Conservation (phyloP, 2,888 invertebrate genomes). For the Ochropleura leucogaster region DNA sequence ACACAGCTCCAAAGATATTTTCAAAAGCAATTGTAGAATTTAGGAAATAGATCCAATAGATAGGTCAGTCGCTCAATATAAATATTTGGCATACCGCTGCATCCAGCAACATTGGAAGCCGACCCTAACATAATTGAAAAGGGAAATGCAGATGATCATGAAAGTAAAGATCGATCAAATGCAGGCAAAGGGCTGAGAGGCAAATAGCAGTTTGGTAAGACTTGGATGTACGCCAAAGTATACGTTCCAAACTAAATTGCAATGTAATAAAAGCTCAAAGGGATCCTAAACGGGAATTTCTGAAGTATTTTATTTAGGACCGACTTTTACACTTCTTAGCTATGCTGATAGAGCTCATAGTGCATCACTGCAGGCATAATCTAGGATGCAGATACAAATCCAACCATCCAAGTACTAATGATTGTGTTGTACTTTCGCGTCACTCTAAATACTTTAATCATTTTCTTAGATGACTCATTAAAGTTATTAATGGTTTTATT, state of each 20-base stretch:
- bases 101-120: neutral
- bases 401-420: neutral
- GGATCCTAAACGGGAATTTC: constrained; percentile 15
- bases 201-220: constrained; percentile 1
- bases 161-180: neutral
- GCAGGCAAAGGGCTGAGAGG: neutral
- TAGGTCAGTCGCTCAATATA: neutral
- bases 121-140: neutral
- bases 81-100: too few relatives aligned
- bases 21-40: too few relatives aligned
- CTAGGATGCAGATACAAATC: too few relatives aligned
- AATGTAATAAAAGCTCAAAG: neutral
- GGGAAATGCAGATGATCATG: neutral
- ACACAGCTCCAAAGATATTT: neutral
- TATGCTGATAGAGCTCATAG: neutral
- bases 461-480: constrained; percentile 1
- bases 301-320: neutral
- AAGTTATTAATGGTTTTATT: constrained; percentile 13
- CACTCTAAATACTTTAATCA: neutral
- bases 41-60: too few relatives aligned
- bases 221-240: constrained; percentile 32
- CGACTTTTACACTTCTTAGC: neutral
- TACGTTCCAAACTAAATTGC: constrained; percentile 27
- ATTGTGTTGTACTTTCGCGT: neutral
- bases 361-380: neutral